These are phyloP conservation scores for Pelodytes ibericus DNA, from an alignment of 2,797 vertebrate genomes.

Conservation along the genomic window DNA sequence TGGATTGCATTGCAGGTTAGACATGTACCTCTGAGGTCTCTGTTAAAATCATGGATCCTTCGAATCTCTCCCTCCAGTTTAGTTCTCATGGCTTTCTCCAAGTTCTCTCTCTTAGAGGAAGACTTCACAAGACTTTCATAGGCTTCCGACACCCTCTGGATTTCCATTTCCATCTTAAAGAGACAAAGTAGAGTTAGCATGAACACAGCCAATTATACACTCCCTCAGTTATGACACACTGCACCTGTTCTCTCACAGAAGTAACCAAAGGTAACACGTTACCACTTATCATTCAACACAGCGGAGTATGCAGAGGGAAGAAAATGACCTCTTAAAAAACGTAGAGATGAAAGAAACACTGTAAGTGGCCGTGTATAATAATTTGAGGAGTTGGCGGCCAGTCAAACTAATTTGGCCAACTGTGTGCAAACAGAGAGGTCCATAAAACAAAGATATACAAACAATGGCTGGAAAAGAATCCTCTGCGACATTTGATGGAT, in stretches of 20 bases:
- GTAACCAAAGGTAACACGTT: neutral
- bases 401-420: neutral
- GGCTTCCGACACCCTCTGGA: conserved; percentile 93
- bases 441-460: neutral
- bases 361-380: neutral
- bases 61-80: conserved; percentile 96
- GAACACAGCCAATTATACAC: conserved; percentile 32
- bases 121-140: conserved; percentile 97
- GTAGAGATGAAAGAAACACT: neutral
- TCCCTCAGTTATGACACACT: conserved; percentile 35
- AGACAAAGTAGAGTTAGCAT: conserved; percentile 32
- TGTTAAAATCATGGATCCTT: conserved; percentile 96
- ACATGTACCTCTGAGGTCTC: conserved; percentile 91
- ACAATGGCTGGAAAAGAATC: neutral
- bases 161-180: conserved; percentile 92
- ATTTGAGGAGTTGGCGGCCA: neutral
- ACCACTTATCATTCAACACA: neutral
- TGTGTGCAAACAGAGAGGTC: neutral
- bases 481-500: too few species aligned
- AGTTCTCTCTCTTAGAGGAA: conserved; percentile 89
- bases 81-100: conserved; percentile 98
- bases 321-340: neutral
- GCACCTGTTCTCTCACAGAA: conserved; percentile 24
- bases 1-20: too few species aligned
- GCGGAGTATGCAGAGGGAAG: neutral